These are phyloP conservation scores for Thaumatotibia leucotreta DNA, from an alignment of 1,140 invertebrate genomes.

Conservation along the genomic window DNA sequence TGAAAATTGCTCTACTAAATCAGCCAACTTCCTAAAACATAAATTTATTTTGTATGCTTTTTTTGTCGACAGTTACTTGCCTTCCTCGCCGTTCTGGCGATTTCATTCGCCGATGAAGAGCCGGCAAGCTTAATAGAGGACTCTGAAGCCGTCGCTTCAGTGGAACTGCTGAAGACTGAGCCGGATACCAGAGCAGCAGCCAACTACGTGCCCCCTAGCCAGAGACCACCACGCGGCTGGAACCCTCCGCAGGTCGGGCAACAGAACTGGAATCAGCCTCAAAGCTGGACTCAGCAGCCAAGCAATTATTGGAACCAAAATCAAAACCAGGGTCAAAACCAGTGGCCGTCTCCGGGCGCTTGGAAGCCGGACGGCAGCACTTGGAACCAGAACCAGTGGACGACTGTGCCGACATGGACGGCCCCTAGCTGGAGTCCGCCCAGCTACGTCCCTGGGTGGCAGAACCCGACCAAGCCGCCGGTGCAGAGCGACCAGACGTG, in stretches of 20 bases:
- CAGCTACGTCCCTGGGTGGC: constrained; percentile 18
- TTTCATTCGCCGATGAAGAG: constrained; percentile 41
- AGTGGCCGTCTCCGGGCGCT: constrained; percentile 19
- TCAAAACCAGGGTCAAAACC: constrained; percentile 9
- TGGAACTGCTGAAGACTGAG: constrained; percentile 26
- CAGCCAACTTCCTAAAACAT: not conserved
- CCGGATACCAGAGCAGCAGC: not conserved
- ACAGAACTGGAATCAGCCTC: constrained; percentile 14
- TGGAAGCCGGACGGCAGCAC: constrained; percentile 30
- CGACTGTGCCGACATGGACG: constrained; percentile 30
- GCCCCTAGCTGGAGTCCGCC: constrained; percentile 30
- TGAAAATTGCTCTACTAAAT: not conserved
- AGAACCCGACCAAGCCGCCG: not conserved
- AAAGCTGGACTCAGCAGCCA: no score
- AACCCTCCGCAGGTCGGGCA: not conserved
- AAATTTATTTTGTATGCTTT: constrained; percentile 14
- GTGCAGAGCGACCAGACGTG: constrained; percentile 17
- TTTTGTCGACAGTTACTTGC: constrained; percentile 45
- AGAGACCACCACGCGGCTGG: constrained; percentile 10
- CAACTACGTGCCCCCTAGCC: constrained; percentile 26
- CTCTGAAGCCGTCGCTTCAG: constrained; percentile 32
- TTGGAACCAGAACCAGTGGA: constrained; percentile 34
- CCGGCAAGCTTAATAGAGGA: constrained; percentile 35
- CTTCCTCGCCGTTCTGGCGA: constrained; percentile 43
- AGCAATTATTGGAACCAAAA: constrained; percentile 26